phyloP scores from a whole-genome alignment of 2,797 vertebrate genomes.

The Leptatherina wallacei region DNA sequence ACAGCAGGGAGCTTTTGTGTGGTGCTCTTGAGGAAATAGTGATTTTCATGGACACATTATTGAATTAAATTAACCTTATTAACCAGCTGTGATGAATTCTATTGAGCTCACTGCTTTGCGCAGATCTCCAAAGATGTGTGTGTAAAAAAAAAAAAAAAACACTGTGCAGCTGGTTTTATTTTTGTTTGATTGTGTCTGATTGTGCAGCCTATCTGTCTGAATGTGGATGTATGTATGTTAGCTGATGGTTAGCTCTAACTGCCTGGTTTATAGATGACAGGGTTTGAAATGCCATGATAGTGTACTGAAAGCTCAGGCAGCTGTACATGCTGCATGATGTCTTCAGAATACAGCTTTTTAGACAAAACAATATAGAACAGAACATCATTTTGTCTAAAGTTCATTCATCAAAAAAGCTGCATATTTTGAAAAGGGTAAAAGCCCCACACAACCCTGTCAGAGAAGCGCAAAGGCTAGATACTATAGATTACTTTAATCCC shows the following conservation, averaged over 20 bases:
- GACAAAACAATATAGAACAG: conserved; percentile 91
- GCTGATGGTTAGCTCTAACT: conserved; percentile 76
- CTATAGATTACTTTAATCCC: conserved; percentile 99
- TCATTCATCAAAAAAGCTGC: conserved; percentile 98
- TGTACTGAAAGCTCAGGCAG: conserved; percentile 85
- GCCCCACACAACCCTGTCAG: conserved; percentile 97
- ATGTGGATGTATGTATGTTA: conserved; percentile 52
- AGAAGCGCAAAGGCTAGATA: conserved; percentile 99
- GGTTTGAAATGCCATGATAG: conserved; percentile 85
- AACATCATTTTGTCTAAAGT: conserved; percentile 98
- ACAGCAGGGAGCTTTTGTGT: conserved; percentile 77
- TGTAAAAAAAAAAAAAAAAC: not conserved
- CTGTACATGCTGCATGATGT: conserved; percentile 82
- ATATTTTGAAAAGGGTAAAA: conserved; percentile 99
- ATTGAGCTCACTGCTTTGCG: conserved; percentile 69
- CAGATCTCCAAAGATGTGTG: conserved; percentile 50
- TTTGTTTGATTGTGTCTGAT: conserved; percentile 50
- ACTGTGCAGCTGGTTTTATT: conserved; percentile 40
- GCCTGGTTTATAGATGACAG: conserved; percentile 78
- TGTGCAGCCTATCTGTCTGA: conserved; percentile 55
- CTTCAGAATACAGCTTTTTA: conserved; percentile 86
- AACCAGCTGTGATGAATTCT: conserved; percentile 83
- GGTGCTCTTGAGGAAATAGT: conserved; percentile 72
- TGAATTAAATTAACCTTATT: conserved; percentile 84
- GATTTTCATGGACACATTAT: conserved; percentile 83